Conservation (phyloP, 1,140 invertebrate species). For the Caenorhabditis briggsae region DNA sequence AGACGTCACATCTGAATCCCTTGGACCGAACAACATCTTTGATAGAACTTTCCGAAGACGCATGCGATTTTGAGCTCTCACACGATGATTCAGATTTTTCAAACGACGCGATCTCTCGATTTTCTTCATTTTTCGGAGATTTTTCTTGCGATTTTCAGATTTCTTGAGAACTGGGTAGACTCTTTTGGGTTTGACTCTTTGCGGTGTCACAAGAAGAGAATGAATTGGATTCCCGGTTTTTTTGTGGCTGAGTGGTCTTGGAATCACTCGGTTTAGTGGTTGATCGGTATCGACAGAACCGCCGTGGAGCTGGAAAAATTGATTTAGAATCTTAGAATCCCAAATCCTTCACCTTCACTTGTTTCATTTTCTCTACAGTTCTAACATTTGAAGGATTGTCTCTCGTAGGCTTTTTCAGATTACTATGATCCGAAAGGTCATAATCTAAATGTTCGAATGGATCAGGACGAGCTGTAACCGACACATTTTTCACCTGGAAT, state of each 20-base stretch:
- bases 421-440: conserved; percentile 9
- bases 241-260: not conserved
- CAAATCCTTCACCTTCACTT: not conserved
- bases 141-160: not conserved
- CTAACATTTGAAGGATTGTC: not conserved
- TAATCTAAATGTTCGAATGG: conserved; percentile 1
- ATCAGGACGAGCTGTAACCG: not conserved
- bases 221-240: not conserved
- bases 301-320: conserved; percentile 3
- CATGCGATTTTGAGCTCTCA: not conserved
- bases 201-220: not conserved
- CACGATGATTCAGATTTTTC: not conserved
- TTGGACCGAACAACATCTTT: conserved; percentile 1
- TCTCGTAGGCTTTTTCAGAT: not conserved
- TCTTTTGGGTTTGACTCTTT: not conserved
- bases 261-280: not conserved
- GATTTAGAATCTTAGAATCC: not conserved
- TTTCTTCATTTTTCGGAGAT: conserved; percentile 17
- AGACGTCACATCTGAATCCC: not conserved
- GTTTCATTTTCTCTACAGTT: not conserved
- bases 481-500: not conserved
- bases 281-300: not conserved
- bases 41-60: conserved; percentile 17
- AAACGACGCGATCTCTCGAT: not conserved
- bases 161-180: not conserved